Percentiles rank a stretch among this genome's conserved stretches.
Conservation (phyloP, 2,888 invertebrate genomes). For the Ichneumoninae sp. region DNA sequence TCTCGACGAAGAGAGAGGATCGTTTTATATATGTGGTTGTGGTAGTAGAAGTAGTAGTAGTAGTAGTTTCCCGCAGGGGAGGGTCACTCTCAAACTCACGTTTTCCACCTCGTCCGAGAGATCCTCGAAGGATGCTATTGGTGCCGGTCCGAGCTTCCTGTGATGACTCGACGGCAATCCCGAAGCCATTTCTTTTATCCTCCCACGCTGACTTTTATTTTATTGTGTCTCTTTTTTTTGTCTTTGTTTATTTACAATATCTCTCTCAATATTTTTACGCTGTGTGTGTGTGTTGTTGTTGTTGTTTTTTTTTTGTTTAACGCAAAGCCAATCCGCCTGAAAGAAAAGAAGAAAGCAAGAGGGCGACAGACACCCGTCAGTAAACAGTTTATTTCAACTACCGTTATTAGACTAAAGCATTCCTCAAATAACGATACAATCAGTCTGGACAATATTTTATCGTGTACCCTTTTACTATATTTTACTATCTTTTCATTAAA, state of each 20-base stretch:
- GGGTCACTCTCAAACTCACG: constrained; percentile 78
- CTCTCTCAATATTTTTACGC: not conserved
- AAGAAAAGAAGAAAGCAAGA: constrained; percentile 52
- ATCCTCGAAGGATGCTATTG: constrained; percentile 97
- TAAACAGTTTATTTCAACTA: not conserved
- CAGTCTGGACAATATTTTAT: not conserved
- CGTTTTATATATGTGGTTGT: constrained; percentile 44
- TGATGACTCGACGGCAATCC: constrained; percentile 85
- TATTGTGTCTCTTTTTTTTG: constrained; percentile 19
- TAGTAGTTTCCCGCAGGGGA: constrained; percentile 32
- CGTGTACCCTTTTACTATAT: not conserved
- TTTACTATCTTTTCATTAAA: not conserved
- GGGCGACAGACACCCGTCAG: not conserved
- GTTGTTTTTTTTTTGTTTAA: not conserved
- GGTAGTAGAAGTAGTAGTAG: constrained; percentile 62
- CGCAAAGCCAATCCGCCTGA: constrained; percentile 37
- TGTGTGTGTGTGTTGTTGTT: not conserved
- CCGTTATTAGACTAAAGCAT: not conserved
- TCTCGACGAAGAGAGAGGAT: constrained; percentile 51
- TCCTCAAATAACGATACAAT: not conserved
- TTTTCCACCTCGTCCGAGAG: constrained; percentile 91
- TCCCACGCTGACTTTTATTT: constrained; percentile 30
- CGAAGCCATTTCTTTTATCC: constrained; percentile 76
- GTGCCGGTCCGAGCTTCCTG: constrained; percentile 95
- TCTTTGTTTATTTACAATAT: constrained; percentile 5